Conservation (phyloP, 2,888 invertebrate species). For the Hirudinaria manillensis region DNA sequence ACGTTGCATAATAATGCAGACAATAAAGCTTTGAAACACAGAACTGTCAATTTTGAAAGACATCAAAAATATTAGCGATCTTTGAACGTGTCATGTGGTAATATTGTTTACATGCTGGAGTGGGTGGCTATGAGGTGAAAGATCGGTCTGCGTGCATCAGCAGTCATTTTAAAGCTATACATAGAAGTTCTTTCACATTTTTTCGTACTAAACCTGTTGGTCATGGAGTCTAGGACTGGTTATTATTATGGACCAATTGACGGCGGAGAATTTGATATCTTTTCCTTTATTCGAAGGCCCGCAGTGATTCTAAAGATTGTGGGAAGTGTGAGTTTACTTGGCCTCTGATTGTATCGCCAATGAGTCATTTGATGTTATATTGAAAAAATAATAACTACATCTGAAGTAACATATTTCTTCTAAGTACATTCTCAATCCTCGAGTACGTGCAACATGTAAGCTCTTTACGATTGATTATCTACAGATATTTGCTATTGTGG, state of each 20-base stretch:
- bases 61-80: conserved; percentile 7
- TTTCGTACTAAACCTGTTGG: background rate
- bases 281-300: conserved; percentile 14
- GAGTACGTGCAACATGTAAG: background rate
- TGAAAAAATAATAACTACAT: background rate
- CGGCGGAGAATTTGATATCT: conserved; percentile 15
- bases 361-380: background rate
- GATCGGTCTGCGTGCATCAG: background rate
- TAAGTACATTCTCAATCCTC: background rate
- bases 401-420: background rate
- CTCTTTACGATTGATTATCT: too few relatives aligned
- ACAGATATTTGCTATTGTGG: conserved; percentile 87
- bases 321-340: conserved; percentile 13
- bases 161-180: background rate
- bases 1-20: too few relatives aligned
- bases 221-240: conserved; percentile 2
- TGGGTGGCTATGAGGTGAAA: conserved; percentile 13
- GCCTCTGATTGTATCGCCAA: background rate
- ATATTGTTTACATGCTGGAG: background rate
- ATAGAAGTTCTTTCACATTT: background rate
- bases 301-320: conserved; percentile 21
- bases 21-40: too few relatives aligned
- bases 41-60: background rate
- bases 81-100: conserved; percentile 14
- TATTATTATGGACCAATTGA: conserved; percentile 4